Base-by-base conservation (phyloP, 35 echinoderm and acorn worm genomes). In the Holothuria glaberrima region DNA sequence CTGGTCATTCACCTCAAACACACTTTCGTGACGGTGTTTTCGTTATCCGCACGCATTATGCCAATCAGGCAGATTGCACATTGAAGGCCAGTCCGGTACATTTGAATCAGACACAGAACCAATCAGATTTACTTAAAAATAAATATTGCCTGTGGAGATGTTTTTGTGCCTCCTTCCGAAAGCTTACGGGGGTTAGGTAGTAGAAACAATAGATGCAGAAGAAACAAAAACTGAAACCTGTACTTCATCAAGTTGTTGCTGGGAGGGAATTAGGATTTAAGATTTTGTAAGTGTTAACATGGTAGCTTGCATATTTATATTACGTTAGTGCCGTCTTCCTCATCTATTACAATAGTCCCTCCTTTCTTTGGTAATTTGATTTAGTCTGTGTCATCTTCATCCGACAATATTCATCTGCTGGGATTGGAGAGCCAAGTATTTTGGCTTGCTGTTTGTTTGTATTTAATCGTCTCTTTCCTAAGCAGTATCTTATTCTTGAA, bases 61-160 rank as follows among this genome's bases (percentile, higher is more conserved):
- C 74, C 74, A 78, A 78, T 78, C 74, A 78, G 41, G 19, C 29
- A 78, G 74, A 78, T 78, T 78, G 74, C 20, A 48, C 74, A 78
- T 48, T 78, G 74, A 78, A 78, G 74, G 74, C 74, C 74, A 78
- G 74, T 19, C 74, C 50, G 74, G 74, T 78, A 78, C 74, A 78
- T 78, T 78, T 48, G 50, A 78, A 78, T 78, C 74, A 78, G 74
- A 25, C 36, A 48, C 38, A 48, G 30, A 78, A 48, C 74, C 74
- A 78, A 78, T 78, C 74, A 78, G 74, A 78, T 48, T 78, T 46
- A 78, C 74, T 78, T 78, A 78, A 78, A 78, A 78, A 78, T 78
- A 78, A 78, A 78, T 78, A 78, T 78, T 78, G 74, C 74, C 74
- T 48, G 74, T 78, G 74, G 74, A 78, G 74, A 78, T 48, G 44